These are phyloP conservation scores for Cacoxenus indagator DNA, from an alignment of 2,888 invertebrate species.

Conservation along the genomic window DNA sequence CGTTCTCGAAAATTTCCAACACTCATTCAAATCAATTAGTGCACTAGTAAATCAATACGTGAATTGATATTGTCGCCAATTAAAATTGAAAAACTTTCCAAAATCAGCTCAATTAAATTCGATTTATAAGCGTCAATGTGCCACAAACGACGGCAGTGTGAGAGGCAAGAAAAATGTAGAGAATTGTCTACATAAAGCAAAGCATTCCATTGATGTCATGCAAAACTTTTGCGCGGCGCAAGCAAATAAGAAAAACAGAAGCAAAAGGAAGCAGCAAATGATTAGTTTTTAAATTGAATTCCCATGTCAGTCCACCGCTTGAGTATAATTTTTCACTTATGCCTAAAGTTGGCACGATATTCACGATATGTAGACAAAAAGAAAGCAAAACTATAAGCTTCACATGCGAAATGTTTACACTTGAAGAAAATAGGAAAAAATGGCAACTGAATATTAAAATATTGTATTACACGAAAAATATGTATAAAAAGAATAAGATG, in stretches of 20 bases:
- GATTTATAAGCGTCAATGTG: not conserved
- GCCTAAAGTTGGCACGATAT: no score
- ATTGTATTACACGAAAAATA: no score
- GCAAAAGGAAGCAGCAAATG: no score
- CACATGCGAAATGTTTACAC: no score
- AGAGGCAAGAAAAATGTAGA: not conserved
- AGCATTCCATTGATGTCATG: not conserved
- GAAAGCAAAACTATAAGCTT: no score
- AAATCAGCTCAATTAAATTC: not conserved
- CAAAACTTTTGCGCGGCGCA: slow-evolving; percentile 32
- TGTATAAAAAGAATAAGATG: no score
- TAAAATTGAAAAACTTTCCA: slow-evolving; percentile 30
- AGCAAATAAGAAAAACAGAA: slow-evolving; percentile 32
- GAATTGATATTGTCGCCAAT: slow-evolving; percentile 40
- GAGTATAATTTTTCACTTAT: no score
- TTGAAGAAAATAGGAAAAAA: no score
- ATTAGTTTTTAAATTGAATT: slow-evolving; percentile 37
- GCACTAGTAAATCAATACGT: slow-evolving; percentile 33
- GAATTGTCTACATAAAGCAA: not conserved
- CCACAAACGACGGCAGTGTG: not conserved
- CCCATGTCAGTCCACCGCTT: slow-evolving; percentile 29
- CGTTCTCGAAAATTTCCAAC: not conserved
- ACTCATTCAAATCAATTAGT: not conserved
- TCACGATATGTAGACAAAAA: no score
- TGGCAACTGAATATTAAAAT: no score